These are phyloP conservation scores for Lutraria rhynchaena DNA, from an alignment of 1,140 invertebrate genomes.

Conservation along the genomic window DNA sequence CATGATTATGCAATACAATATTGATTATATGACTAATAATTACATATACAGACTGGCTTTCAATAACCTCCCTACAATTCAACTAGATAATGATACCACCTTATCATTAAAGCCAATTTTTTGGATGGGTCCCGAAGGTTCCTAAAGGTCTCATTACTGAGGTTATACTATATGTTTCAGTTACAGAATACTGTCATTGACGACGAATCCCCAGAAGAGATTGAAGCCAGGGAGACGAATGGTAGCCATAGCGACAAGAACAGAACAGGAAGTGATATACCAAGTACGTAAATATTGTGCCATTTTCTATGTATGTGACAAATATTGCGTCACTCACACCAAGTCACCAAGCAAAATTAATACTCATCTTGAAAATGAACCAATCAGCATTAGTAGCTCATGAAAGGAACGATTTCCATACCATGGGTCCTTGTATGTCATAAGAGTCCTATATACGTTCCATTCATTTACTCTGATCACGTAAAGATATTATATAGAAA, in stretches of 20 bases:
- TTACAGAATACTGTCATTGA: neutral
- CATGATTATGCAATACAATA: neutral
- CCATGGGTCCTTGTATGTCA: neutral
- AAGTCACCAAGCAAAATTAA: neutral
- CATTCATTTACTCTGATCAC: too few species aligned
- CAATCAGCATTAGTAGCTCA: neutral
- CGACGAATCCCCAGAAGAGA: neutral
- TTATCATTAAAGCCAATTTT: too few species aligned
- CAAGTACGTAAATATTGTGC: neutral
- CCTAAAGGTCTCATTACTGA: neutral
- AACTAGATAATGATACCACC: too few species aligned
- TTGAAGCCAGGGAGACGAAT: neutral
- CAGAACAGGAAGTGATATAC: conserved; percentile 22
- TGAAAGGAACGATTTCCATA: neutral
- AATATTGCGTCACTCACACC: neutral
- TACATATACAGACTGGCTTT: neutral
- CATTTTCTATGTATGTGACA: neutral
- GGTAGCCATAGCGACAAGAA: neutral
- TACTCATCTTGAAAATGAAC: neutral
- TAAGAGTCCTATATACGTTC: neutral
- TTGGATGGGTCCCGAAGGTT: neutral
- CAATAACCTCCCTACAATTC: too few species aligned
- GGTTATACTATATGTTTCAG: neutral
- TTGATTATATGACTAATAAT: neutral
- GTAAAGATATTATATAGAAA: too few species aligned